Base-by-base conservation (phyloP, 2,888 invertebrate genomes). In the Chloromyia formosa region DNA sequence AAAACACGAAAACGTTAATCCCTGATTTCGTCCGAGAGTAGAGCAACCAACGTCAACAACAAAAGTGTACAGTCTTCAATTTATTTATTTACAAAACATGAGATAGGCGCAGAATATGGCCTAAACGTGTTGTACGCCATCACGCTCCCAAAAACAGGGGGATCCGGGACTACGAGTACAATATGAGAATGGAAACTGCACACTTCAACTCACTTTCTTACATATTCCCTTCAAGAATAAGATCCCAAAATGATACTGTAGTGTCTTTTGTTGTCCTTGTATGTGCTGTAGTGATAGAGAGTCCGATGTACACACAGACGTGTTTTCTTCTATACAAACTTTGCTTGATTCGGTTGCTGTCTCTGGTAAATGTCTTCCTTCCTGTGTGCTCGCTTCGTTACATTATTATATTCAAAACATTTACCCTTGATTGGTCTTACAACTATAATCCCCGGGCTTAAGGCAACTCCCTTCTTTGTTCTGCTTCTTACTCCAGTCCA, bases 391-490 rank as follows among this genome's bases (percentile, higher is more conserved):
- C 60, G 42, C 73, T 66, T 54, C 66, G 56, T 66, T 66, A 76
- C 78, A 78, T 79, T 77, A 80, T 81, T 80, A 79, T 80, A 78
- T 80, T 79, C 79, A 79, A 79, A 79, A 80, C 79, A 80, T 80
- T 80, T 80, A 80, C 79, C 80, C 80, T 80, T 80, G 81, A 81
- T 80, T 80, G 80, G 79, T 79, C 79, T 77, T 78, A 75, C 77
- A 75, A 78, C 77, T 79, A 77, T 80, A 80, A 80, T 80, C 80
- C 79, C 75, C 62, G 62, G 78, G 78, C 80, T 80, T 79, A 79
- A 78, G 75, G 77, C 75, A 75, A 75, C 53, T 75, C 77, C 77
- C 77, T 71, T 73, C 72, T 76, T 76, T 72, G 73, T 74, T 75
- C 76, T 74, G 74, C 75, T 76, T 68, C 75, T 61, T 73, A 71